A percentile compares a stretch with the other conserved stretches of the same genome.
phyloP scores from a whole-genome alignment of 2,888 invertebrate species.

The Caradrina kadenii region DNA sequence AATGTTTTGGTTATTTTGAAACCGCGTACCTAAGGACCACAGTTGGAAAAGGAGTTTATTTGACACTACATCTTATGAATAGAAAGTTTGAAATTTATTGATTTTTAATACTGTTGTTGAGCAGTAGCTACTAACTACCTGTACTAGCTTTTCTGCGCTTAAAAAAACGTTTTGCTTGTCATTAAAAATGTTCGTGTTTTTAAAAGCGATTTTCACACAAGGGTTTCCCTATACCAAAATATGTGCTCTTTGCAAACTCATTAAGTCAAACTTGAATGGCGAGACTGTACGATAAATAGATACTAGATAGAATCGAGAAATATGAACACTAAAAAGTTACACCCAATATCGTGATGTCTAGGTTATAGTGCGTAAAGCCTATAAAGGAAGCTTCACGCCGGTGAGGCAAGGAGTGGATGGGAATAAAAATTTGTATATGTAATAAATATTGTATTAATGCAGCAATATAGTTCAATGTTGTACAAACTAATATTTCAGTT shows the following conservation, averaged over 20 bases:
- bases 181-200: too few relatives aligned
- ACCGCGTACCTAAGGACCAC: constrained; percentile 5
- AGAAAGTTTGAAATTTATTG: too few relatives aligned
- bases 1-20: constrained; percentile 18
- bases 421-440: too few relatives aligned
- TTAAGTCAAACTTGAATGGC: constrained; percentile 27
- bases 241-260: not conserved
- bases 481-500: too few relatives aligned
- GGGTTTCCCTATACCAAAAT: not conserved
- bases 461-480: too few relatives aligned
- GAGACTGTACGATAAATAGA: not conserved
- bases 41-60: constrained; percentile 11
- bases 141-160: not conserved
- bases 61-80: constrained; percentile 4
- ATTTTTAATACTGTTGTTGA: not conserved
- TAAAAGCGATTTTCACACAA: too few relatives aligned
- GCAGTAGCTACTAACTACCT: not conserved
- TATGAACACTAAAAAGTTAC: constrained; percentile 18
- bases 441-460: too few relatives aligned
- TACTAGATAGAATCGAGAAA: not conserved
- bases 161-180: not conserved
- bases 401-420: too few relatives aligned
- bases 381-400: too few relatives aligned
- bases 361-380: not conserved
- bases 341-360: constrained; percentile 4